These are phyloP conservation scores for Tiliqua scincoides DNA, from an alignment of 2,113 vertebrate genomes.

Conservation along the genomic window DNA sequence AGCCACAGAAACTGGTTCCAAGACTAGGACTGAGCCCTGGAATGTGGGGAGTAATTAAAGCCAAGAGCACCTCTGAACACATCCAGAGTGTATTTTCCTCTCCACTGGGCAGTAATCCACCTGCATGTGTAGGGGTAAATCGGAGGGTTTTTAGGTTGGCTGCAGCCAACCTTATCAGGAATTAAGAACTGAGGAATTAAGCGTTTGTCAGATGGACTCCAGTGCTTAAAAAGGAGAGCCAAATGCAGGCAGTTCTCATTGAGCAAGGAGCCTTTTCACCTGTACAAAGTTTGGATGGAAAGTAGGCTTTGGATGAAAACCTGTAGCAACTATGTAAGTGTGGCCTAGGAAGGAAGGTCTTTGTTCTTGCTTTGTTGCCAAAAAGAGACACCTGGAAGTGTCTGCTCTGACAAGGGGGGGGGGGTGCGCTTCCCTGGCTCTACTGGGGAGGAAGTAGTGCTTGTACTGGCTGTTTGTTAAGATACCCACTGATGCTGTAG, in stretches of 20 bases:
- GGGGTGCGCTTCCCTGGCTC: background rate
- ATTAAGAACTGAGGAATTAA: background rate
- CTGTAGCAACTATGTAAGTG: background rate
- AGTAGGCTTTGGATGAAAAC: background rate
- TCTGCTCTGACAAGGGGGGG: background rate
- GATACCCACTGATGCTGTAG: background rate
- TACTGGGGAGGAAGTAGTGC: background rate
- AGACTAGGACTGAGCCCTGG: background rate
- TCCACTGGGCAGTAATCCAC: too few species aligned
- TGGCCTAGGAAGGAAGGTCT: accelerated
- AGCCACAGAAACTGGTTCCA: background rate
- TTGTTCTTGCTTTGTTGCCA: background rate
- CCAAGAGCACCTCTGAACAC: background rate
- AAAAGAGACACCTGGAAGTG: background rate
- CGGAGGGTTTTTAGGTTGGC: background rate
- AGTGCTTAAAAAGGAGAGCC: too few species aligned
- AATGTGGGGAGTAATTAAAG: background rate
- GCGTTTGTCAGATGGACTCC: background rate
- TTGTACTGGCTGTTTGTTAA: background rate
- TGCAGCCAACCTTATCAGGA: background rate
- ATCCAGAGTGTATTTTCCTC: background rate
- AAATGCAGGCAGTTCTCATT: background rate
- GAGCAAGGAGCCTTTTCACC: background rate
- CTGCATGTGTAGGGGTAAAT: too few species aligned
- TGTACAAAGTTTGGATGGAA: accelerated